Base-by-base conservation (phyloP, 2,888 invertebrate species). In the Eumerus sabulonum region DNA sequence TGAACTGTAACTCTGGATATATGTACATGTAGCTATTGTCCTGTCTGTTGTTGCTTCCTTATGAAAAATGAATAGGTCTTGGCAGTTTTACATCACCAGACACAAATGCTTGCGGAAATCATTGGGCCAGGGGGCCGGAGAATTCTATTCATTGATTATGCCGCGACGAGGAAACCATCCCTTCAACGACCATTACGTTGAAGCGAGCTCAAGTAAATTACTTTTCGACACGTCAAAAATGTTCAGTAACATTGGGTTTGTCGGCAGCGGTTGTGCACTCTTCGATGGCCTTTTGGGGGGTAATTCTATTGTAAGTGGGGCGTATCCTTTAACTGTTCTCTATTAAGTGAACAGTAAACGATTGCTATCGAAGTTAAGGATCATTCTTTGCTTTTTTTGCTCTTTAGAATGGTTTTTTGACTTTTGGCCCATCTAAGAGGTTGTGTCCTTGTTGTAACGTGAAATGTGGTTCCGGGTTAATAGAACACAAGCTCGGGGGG, bases 151-250 rank as follows among this genome's bases (percentile, higher is more conserved):
- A 27, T 27, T 27, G 3, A 27, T 27, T 7, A 2, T 4, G 27
- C 3, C 27, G 27, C 27, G 27, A 27, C 27, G 27, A 27, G 27
- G 7, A 27, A 35, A 13, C 9, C 17, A 47, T 56, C 44, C 57
- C 51, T 59, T 42, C 51, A 59, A 19, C 48, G 42, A 38, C 16
- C 12, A 14, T 48, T 17, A 54, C 12, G 17, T 14, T 47, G 38
- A 60, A 73, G 68, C 67, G 57, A 74, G 68, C 50, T 63, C 27
- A 64, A 45, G 53, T 70, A 79, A 79, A 79, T 79, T 79, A 74
- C 79, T 73, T 74, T 74, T 79, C 60, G 74, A 79, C 74, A 79
- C 79, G 79, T 79, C 79, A 79, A 74, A 79, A 56, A 48, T 68
- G 12, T 50, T 74, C 27, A 27, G 7, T 27, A 7, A 7, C 27